These are phyloP conservation scores for Stenchaetothrips biformis DNA, from an alignment of 2,888 invertebrate species.

Conservation along the genomic window DNA sequence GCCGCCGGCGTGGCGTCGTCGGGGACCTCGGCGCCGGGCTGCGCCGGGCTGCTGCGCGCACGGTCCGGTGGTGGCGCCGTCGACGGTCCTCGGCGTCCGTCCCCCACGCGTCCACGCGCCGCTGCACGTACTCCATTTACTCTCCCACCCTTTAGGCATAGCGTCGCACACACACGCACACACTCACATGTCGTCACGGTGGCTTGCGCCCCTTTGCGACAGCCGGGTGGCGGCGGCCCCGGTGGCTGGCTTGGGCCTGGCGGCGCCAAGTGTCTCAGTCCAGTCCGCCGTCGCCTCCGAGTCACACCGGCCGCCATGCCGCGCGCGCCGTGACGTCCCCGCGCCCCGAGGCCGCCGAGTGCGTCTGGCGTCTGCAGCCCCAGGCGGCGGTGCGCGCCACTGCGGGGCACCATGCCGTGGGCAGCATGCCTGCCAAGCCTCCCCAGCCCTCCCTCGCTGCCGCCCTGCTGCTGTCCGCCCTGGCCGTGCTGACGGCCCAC, in stretches of 20 bases:
- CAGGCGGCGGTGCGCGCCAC: no score
- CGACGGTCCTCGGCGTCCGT: no score
- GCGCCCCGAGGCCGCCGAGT: no score
- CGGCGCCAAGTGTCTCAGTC: background rate
- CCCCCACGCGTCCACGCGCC: background rate
- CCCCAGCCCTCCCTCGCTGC: background rate
- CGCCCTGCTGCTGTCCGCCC: background rate
- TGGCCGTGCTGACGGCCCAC: background rate
- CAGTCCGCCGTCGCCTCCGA: background rate
- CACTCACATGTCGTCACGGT: constrained; percentile 16
- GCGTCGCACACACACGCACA: no score
- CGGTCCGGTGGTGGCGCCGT: background rate
- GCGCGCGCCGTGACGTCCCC: no score
- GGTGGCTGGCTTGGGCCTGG: background rate
- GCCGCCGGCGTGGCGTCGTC: background rate
- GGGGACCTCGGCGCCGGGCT: background rate
- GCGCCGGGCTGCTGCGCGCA: background rate
- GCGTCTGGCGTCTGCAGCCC: no score
- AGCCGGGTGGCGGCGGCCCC: background rate
- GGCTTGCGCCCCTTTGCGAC: background rate
- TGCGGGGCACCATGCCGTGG: background rate
- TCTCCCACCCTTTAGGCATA: background rate
- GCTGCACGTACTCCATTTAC: background rate
- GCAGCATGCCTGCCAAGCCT: constrained; percentile 14
- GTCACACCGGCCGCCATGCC: no score